Evolutionary conservation across 2,797 vertebrate species (phyloP), one percentile per base, ranked within the genome.

Genomic region (Mus spretus): DNA sequence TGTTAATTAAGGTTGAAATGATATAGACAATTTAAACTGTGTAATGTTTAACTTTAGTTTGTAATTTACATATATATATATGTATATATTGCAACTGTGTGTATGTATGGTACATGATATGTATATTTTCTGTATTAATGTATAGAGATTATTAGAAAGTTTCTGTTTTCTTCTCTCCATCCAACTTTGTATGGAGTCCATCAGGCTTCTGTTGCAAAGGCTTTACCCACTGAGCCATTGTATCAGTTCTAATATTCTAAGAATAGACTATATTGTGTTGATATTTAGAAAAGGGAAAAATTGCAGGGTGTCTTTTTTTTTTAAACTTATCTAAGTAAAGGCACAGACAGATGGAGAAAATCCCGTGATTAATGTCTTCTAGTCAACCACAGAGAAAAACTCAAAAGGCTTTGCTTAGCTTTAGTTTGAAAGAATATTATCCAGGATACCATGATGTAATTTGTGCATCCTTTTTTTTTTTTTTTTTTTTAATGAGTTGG

Each of bases 251-350:
- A 37, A 17, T 53, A 55, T 59, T 85, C n/a, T 95, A 37, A 89
- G 0, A 31, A 0, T 44, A 65, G 44, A 63, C 81, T 50, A 89
- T 4, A 37, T 86, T 93, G 77, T 85, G 61, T 11, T 82, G 17
- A 28, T 70, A 95, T 95, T 95, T 87, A 91, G 20, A 96, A 75
- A 88, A 93, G 47, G 22, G 1, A 34, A 91, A 86, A 86, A 17
- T 3, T 2, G 82, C 15, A 75, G 50, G 13, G 65, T 59, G 14
- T 28, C 90, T 75, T 44, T 4, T 59, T 13, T 28, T 90, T 91
- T n/a, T 1, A 65, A 11, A 86, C 10, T 31, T 88, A 80, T 63
- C 0, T 77, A 75, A 34, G 78, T 95, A 13, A 77, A 24, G 37
- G 1, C n/a, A 67, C 17, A 82, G 24, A 34, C 7, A 61, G 0